Percentiles rank a stretch among this genome's conserved stretches.
phyloP scores from a whole-genome alignment of 2,113 vertebrate genomes.

The Okapia johnstoni region DNA sequence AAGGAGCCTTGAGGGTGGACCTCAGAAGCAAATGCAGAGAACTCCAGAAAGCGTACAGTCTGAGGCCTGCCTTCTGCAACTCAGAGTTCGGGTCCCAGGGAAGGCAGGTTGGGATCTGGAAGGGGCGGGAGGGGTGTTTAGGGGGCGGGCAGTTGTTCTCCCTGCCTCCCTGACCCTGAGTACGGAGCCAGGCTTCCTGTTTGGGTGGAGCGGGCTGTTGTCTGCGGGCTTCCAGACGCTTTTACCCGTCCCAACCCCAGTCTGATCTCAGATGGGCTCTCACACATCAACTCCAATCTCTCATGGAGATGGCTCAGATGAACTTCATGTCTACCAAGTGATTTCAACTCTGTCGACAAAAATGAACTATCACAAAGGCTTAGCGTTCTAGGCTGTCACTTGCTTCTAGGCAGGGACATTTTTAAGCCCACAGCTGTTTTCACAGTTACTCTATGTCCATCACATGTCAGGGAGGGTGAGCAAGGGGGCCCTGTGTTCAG shows the following conservation, averaged over 20 bases:
- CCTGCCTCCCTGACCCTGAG: neutral
- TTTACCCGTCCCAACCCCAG: no score
- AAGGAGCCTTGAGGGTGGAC: neutral
- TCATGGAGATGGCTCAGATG: neutral
- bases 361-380: neutral
- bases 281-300: neutral
- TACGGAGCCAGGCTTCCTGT: neutral
- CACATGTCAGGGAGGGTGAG: neutral
- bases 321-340: neutral
- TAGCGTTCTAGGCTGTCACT: neutral
- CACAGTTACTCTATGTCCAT: neutral
- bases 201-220: accelerated
- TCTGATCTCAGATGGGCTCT: neutral
- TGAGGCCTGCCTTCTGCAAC: neutral
- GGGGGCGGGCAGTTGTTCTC: neutral
- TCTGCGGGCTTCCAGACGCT: neutral
- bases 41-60: neutral
- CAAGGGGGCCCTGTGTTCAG: neutral
- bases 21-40: neutral
- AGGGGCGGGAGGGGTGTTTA: no score
- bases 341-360: neutral
- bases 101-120: neutral
- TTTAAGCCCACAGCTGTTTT: neutral
- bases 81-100: neutral
- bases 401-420: neutral